Percentiles rank a stretch among this genome's conserved stretches.
These are phyloP conservation scores for Tribolium madens DNA, from an alignment of 1,140 invertebrate species.

Conservation along the genomic window DNA sequence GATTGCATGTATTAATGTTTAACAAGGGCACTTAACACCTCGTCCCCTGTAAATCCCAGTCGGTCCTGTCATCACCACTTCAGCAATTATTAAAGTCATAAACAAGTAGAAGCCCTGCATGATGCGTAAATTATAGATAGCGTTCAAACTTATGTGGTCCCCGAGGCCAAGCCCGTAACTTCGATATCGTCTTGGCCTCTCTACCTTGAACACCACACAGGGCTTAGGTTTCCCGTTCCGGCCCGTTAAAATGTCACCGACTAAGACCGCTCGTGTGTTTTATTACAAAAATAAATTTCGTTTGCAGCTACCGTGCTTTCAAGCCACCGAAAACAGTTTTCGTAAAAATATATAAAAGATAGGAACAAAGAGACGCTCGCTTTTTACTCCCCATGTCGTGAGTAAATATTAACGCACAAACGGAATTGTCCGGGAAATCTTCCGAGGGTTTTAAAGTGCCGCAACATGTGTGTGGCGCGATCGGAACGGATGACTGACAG, in stretches of 20 bases:
- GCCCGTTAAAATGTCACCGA: constrained; percentile 50
- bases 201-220: constrained; percentile 26
- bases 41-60: not conserved
- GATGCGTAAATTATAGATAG: constrained; percentile 19
- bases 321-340: constrained; percentile 24
- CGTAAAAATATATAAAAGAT: constrained; percentile 38
- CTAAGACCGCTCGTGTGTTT: constrained; percentile 51
- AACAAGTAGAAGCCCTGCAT: not conserved
- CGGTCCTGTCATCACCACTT: not conserved
- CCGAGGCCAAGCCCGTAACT: not conserved
- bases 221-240: constrained; percentile 41
- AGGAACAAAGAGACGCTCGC: constrained; percentile 34
- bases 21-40: not conserved
- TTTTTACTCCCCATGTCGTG: not conserved
- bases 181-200: not conserved
- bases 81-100: constrained; percentile 18
- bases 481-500: constrained; percentile 39
- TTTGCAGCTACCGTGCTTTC: constrained; percentile 46
- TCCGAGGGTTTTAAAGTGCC: constrained; percentile 11
- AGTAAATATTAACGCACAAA: constrained; percentile 42
- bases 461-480: constrained; percentile 9
- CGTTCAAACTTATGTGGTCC: not conserved
- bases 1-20: not conserved
- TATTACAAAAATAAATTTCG: constrained; percentile 53
- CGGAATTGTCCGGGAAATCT: not conserved